Conservation (phyloP, 2,888 invertebrate species). For the Dilophus febrilis region DNA sequence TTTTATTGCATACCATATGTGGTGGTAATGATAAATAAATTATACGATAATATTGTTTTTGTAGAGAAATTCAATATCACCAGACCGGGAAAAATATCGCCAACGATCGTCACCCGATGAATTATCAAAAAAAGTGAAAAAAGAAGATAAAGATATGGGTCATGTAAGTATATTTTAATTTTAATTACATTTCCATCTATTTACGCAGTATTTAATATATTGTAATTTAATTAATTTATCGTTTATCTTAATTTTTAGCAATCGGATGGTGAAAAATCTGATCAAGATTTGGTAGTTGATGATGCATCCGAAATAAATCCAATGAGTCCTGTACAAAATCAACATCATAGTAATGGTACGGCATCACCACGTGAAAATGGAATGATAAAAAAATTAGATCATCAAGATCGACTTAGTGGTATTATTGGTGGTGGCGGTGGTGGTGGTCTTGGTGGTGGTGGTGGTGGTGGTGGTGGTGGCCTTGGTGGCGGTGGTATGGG, state of each 20-base stretch:
- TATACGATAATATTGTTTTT: conserved; percentile 13
- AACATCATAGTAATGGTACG: conserved; percentile 29
- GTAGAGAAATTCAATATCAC: conserved; percentile 74
- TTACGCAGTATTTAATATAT: not conserved
- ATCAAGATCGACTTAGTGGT: conserved; percentile 19
- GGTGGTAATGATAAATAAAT: not conserved
- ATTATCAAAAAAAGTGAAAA: conserved; percentile 51
- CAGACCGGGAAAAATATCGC: conserved; percentile 67
- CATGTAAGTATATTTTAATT: conserved; percentile 41
- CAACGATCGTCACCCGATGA: conserved; percentile 61
- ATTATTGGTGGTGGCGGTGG: no score
- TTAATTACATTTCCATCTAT: not conserved
- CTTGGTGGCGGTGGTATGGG: conserved; percentile 12
- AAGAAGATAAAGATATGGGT: conserved; percentile 68
- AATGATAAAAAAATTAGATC: conserved; percentile 28
- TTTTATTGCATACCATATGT: not conserved
- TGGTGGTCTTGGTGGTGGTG: no score
- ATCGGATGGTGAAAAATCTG: conserved; percentile 71
- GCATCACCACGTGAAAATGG: conserved; percentile 79
- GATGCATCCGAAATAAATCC: conserved; percentile 70
- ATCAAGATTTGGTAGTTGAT: conserved; percentile 88
- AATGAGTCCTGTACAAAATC: conserved; percentile 42
- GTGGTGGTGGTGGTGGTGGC: conserved; percentile 16
- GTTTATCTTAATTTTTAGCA: conserved; percentile 43
- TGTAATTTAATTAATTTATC: not conserved